Conservation (phyloP, 2,888 invertebrate species). For the Leptura quadrifasciata region DNA sequence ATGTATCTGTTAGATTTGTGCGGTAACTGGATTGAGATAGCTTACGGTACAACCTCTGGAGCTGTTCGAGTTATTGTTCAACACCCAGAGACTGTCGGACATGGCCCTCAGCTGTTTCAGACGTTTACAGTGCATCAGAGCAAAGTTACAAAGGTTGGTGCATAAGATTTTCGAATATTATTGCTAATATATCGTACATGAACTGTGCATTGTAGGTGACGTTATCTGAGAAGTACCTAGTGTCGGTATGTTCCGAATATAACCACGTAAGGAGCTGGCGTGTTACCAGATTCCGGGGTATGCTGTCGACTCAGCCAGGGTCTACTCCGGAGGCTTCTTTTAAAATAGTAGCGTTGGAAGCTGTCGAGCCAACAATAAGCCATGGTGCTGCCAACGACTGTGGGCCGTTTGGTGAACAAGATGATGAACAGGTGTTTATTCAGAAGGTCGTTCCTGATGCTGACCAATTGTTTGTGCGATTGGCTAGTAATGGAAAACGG, state of each 20-base stretch:
- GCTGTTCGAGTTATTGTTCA: conserved; percentile 98
- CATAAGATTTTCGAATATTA: not conserved
- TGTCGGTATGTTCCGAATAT: conserved; percentile 97
- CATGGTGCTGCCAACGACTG: conserved; percentile 74
- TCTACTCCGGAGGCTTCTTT: conserved; percentile 98
- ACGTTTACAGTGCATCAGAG: conserved; percentile 98
- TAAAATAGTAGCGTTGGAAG: conserved; percentile 91
- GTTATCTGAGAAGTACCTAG: conserved; percentile 94
- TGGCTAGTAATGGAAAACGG: conserved; percentile 96
- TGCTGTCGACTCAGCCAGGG: conserved; percentile 99
- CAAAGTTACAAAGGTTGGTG: conserved; percentile 90
- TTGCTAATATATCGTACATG: not conserved
- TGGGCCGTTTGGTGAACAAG: conserved; percentile 98
- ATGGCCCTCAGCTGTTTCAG: conserved; percentile 98
- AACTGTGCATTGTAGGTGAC: conserved; percentile 80
- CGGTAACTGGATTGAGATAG: conserved; percentile 99
- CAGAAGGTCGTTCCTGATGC: conserved; percentile 99
- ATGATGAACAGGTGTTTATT: conserved; percentile 98
- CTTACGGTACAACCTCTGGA: conserved; percentile 97
- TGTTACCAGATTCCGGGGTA: conserved; percentile 96
- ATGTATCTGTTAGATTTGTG: conserved; percentile 83
- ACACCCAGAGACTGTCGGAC: conserved; percentile 98
- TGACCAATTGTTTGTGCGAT: conserved; percentile 93
- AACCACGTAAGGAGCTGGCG: conserved; percentile 99
- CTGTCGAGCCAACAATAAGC: conserved; percentile 80